A percentile compares a stretch with the other conserved stretches of the same genome.
Evolutionary conservation across 2,888 invertebrate genomes (phyloP).

Genomic region (Lissonota sp.): DNA sequence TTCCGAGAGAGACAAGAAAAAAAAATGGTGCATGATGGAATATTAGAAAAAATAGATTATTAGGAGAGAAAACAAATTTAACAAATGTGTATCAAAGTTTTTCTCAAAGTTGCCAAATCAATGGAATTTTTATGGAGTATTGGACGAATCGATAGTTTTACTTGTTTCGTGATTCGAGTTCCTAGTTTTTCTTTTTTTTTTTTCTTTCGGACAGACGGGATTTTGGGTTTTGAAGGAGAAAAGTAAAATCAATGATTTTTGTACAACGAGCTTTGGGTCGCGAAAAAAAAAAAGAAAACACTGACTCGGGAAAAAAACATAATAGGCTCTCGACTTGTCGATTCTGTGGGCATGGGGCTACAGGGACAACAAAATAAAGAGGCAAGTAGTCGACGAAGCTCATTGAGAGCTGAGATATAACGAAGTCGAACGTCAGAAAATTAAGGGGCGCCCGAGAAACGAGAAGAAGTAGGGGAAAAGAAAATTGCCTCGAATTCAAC

Average conservation of each 20-base stretch:
- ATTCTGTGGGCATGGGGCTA: conserved; percentile 27
- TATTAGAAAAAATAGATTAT: too few species aligned
- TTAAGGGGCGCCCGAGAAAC: conserved; percentile 17
- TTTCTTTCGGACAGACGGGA: not conserved
- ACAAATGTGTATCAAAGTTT: conserved; percentile 47
- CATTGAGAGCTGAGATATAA: not conserved
- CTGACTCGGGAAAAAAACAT: conserved; percentile 11
- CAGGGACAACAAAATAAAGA: conserved; percentile 57
- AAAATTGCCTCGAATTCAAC: conserved; percentile 11
- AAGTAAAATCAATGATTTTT: conserved; percentile 1
- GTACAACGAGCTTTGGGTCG: not conserved
- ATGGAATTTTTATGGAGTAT: conserved; percentile 62
- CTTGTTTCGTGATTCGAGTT: conserved; percentile 59
- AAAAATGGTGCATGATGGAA: not conserved
- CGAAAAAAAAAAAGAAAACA: conserved; percentile 25
- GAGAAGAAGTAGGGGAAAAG: conserved; percentile 15
- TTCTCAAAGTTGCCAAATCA: conserved; percentile 66
- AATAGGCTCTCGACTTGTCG: not conserved
- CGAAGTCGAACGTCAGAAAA: not conserved
- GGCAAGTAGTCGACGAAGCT: conserved; percentile 54
- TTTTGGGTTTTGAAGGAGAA: not conserved
- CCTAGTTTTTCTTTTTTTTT: conserved; percentile 30
- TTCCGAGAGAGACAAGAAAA: not conserved
- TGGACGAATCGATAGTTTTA: conserved; percentile 50
- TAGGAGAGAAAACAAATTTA: not conserved